These are phyloP conservation scores for Lissonota sp. DNA, from an alignment of 2,888 invertebrate species.

Conservation along the genomic window DNA sequence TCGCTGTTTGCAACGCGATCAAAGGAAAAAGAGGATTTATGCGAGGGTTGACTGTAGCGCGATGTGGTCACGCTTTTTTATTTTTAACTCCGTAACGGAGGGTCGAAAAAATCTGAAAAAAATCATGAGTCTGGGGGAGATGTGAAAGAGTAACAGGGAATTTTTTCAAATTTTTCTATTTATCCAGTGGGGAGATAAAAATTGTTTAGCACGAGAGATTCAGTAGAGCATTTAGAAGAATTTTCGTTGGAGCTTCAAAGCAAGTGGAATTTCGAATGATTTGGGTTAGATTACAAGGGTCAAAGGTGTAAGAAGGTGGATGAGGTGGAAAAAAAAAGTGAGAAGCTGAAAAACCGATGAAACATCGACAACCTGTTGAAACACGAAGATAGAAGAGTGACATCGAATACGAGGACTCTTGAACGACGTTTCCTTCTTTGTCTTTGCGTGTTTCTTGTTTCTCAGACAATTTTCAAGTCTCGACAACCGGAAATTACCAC, in stretches of 20 bases:
- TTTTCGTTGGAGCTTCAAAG: background rate
- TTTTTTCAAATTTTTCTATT: too few relatives aligned
- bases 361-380: slow-evolving; percentile 64
- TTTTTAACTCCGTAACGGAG: too few relatives aligned
- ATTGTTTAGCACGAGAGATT: too few relatives aligned
- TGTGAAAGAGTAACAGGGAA: too few relatives aligned
- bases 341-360: slow-evolving; percentile 6
- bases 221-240: background rate
- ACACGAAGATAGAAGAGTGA: slow-evolving; percentile 13
- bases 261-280: background rate
- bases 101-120: too few relatives aligned
- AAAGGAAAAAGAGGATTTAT: too few relatives aligned
- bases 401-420: slow-evolving; percentile 40
- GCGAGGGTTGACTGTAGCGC: too few relatives aligned
- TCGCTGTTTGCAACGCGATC: too few relatives aligned
- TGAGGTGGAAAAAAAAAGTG: slow-evolving; percentile 11
- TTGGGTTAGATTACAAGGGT: background rate
- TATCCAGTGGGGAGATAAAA: too few relatives aligned
- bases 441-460: slow-evolving; percentile 4
- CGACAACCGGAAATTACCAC: background rate
- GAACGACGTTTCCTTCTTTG: slow-evolving; percentile 39
- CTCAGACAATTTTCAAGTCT: background rate
- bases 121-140: too few relatives aligned
- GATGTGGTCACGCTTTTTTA: too few relatives aligned
- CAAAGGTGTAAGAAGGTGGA: background rate